Evolutionary conservation across 35 echinoderm and acorn worm genomes (phyloP).

Genomic region (Patiria miniata): DNA sequence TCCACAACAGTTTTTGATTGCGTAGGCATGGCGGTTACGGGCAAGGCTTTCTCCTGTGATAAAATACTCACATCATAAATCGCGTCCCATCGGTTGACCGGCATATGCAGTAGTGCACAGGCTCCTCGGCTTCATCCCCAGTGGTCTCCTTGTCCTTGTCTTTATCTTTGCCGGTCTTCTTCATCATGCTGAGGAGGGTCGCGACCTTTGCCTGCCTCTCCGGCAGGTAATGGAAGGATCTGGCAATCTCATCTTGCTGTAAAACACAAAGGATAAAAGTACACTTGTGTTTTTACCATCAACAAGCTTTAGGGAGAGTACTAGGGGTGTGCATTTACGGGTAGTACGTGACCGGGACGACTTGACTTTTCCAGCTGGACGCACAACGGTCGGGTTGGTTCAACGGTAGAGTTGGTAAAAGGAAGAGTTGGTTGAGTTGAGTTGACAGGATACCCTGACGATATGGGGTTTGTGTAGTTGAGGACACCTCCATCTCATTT

Average conservation of each 20-base stretch:
- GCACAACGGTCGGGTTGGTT: too few species aligned
- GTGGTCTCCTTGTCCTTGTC: slow-evolving; percentile 48
- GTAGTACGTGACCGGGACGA: neutral
- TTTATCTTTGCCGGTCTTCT: slow-evolving; percentile 68
- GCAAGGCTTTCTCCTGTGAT: too few species aligned
- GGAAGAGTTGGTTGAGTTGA: neutral
- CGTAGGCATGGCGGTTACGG: too few species aligned
- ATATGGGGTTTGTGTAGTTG: too few species aligned
- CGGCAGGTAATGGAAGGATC: slow-evolving; percentile 51
- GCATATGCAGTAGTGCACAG: slow-evolving; percentile 79
- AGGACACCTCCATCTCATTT: too few species aligned
- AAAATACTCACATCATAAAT: slow-evolving; percentile 98
- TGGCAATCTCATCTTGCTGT: slow-evolving; percentile 29
- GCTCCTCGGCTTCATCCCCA: slow-evolving; percentile 17
- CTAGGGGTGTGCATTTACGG: too few species aligned
- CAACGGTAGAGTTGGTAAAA: too few species aligned
- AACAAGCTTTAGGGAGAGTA: neutral
- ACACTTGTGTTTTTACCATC: neutral
- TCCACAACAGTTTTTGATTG: too few species aligned
- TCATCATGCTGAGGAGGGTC: slow-evolving; percentile 80
- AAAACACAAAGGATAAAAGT: neutral
- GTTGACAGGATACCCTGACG: neutral
- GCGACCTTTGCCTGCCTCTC: slow-evolving; percentile 90
- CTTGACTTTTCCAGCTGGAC: neutral
- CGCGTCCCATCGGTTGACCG: slow-evolving; percentile 66